phyloP scores from a whole-genome alignment of 1,140 invertebrate genomes.

The Helicoverpa zea region DNA sequence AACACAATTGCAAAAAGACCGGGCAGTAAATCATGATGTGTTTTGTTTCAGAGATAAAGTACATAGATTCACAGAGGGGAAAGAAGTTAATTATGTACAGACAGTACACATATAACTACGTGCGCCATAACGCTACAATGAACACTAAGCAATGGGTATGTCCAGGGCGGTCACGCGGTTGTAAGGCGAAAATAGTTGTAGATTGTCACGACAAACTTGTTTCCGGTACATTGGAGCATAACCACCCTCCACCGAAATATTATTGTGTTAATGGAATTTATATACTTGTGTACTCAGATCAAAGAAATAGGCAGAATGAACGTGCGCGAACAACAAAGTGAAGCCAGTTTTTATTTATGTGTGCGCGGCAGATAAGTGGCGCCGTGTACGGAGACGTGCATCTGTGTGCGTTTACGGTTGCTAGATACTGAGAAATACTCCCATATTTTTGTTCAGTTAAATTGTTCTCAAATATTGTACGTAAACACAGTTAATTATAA shows the following conservation, averaged over 20 bases:
- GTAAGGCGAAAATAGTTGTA: constrained; percentile 52
- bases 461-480: too few relatives aligned
- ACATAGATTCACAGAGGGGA: not conserved
- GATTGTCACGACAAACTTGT: not conserved
- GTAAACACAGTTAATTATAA: too few relatives aligned
- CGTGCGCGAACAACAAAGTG: too few relatives aligned
- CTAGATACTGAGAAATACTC: too few relatives aligned
- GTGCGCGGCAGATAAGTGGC: too few relatives aligned
- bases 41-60: not conserved
- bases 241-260: not conserved
- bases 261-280: not conserved
- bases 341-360: too few relatives aligned
- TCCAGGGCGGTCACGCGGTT: constrained; percentile 59
- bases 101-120: constrained; percentile 8
- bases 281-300: not conserved
- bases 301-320: too few relatives aligned
- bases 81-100: not conserved
- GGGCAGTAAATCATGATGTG: not conserved
- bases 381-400: too few relatives aligned
- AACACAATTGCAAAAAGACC: too few relatives aligned
- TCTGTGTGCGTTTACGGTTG: too few relatives aligned
- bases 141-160: constrained; percentile 60
- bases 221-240: not conserved
- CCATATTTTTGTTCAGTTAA: too few relatives aligned
- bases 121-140: constrained; percentile 13